Evolutionary conservation across 2,888 invertebrate genomes (phyloP).

Genomic region (Drosophila mimetica): DNA sequence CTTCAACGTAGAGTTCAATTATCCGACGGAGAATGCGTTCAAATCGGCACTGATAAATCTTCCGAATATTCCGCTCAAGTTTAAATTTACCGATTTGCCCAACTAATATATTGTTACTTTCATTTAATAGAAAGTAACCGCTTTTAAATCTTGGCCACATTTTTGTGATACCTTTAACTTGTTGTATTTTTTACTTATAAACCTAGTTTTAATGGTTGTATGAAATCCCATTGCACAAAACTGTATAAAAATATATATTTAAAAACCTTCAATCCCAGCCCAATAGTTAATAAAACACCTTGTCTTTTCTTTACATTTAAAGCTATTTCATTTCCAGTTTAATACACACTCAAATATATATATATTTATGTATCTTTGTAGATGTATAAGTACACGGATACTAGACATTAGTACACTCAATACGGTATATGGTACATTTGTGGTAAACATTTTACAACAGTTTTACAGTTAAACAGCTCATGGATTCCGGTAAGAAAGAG

Average conservation of each 20-base stretch:
- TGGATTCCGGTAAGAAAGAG: constrained; percentile 36
- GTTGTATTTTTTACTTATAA: not conserved
- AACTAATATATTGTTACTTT: constrained; percentile 28
- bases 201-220: no score
- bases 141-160: not conserved
- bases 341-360: constrained; percentile 55
- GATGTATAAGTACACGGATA: constrained; percentile 41
- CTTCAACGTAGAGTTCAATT: constrained; percentile 76
- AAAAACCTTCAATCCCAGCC: not conserved
- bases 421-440: constrained; percentile 43
- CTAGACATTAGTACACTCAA: constrained; percentile 56
- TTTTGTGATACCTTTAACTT: not conserved
- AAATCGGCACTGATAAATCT: constrained; percentile 77
- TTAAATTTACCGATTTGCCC: constrained; percentile 80
- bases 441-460: constrained; percentile 68
- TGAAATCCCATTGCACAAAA: no score
- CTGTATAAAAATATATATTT: not conserved
- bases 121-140: no score
- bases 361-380: constrained; percentile 38
- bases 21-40: constrained; percentile 77
- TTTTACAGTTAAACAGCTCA: constrained; percentile 62
- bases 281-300: constrained; percentile 21
- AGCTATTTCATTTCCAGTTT: constrained; percentile 70
- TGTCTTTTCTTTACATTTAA: constrained; percentile 64
- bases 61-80: constrained; percentile 83